Base-by-base conservation (phyloP, 2,888 invertebrate species). In the Ephialtes manifestator region DNA sequence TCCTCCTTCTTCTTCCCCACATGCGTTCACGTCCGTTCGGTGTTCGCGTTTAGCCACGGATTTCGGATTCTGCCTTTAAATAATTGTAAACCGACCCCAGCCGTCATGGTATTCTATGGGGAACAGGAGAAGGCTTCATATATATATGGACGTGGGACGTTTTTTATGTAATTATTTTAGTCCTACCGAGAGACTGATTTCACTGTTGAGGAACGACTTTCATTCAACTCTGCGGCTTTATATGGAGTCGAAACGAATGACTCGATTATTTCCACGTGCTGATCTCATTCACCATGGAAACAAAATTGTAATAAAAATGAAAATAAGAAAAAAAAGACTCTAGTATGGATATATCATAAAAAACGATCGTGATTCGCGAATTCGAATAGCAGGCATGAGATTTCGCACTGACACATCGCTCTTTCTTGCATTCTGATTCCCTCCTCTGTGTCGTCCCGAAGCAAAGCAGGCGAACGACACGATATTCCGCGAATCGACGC, bases 51-150 rank as follows among this genome's bases (percentile, higher is more conserved):
- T 90, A 87, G 87, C 89, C 86, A 87, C 87, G 90, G 89, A 91
- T 91, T 90, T 91, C 89, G 90, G 89, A 79, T 85, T 88, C 90
- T 89, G 20, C 89, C 87, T 92, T 90, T 89, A 90, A 92, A 91
- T 92, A 92, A 92, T 91, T 90, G 91, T 90, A 28, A 81, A 75
- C 31, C 70, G 20, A 75, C 60, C 68, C 58, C 51, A 39, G 39
- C 31, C 15, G 39, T 18, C 58, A n/a, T 48, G 81, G 51, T 68
- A 72, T 72, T 24, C 53, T 4, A 13, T n/a, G 55, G 20, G 20
- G 48, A 87, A 78, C 82, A 80, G 63, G 76, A 71, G 67, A 15
- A 28, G 79, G 43, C 75, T 81, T 15, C 7, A 24, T 43, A 28
- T 31, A 18, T 24, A 43, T 78, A 24, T 43, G 39, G n/a, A 39